Evolutionary conservation across 2,888 invertebrate genomes (phyloP).

Genomic region (Andrena fulva): DNA sequence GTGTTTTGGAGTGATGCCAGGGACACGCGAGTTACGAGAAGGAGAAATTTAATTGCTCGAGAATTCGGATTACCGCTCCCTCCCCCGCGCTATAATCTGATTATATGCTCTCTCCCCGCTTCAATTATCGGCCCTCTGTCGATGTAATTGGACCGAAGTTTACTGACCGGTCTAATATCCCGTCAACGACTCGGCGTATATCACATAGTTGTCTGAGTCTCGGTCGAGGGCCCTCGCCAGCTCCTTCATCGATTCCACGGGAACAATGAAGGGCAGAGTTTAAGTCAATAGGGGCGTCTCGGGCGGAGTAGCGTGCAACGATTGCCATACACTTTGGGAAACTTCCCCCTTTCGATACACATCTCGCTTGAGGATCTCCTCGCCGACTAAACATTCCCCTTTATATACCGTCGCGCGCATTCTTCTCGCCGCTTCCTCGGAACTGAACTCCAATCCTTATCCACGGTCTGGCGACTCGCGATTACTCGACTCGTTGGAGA

Average conservation of each 20-base stretch:
- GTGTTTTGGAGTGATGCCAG: slow-evolving; percentile 62
- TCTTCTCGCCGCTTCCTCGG: not conserved
- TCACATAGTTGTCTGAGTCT: slow-evolving; percentile 16
- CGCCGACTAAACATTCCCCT: not conserved
- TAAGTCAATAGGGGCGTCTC: no score
- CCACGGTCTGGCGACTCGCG: slow-evolving; percentile 14
- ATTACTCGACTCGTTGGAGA: slow-evolving; percentile 21
- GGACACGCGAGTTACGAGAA: slow-evolving; percentile 51
- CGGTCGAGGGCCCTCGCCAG: not conserved
- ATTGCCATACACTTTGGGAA: no score
- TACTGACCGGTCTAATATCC: slow-evolving; percentile 64
- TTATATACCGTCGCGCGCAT: not conserved
- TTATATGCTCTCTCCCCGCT: slow-evolving; percentile 57
- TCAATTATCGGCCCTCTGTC: slow-evolving; percentile 61
- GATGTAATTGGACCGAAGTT: slow-evolving; percentile 62
- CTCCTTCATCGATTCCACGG: not conserved
- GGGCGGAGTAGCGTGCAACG: no score
- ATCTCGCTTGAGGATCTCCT: not conserved
- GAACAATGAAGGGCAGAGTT: no score
- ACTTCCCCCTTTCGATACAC: no score
- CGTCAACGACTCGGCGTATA: slow-evolving; percentile 52
- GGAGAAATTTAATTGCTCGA: slow-evolving; percentile 70
- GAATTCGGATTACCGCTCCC: slow-evolving; percentile 63
- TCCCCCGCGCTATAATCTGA: slow-evolving; percentile 66
- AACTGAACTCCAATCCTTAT: not conserved